Evolutionary conservation across 2,888 invertebrate genomes (phyloP).

Genomic region (Hofmannophila pseudospretella): DNA sequence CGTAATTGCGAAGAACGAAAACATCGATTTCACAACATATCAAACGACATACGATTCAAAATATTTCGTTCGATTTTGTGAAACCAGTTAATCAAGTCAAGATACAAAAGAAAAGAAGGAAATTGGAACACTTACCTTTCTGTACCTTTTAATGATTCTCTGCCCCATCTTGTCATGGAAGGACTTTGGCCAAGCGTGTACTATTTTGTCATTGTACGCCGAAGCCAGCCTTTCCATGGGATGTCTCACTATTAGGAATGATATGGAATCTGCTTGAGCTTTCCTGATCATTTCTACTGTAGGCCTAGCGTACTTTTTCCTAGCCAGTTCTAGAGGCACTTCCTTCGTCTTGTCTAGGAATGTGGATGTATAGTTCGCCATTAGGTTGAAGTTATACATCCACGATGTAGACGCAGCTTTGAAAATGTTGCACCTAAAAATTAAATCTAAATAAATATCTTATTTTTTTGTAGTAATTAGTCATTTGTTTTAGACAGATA

Average conservation of each 20-base stretch:
- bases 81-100: no score
- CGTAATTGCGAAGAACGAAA: no score
- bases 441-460: no score
- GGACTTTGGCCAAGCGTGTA: conserved; percentile 88
- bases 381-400: conserved; percentile 94
- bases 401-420: conserved; percentile 93
- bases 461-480: no score
- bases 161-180: conserved; percentile 89
- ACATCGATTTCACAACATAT: no score
- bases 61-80: no score
- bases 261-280: conserved; percentile 86
- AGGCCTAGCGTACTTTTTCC: conserved; percentile 88
- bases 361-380: conserved; percentile 88
- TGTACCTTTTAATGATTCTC: conserved; percentile 86
- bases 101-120: no score
- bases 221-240: conserved; percentile 88
- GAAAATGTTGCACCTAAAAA: conserved; percentile 85
- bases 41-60: no score
- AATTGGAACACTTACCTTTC: conserved; percentile 68
- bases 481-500: no score
- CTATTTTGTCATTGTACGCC: conserved; percentile 91
- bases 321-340: conserved; percentile 86
- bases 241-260: conserved; percentile 89
- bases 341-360: conserved; percentile 87
- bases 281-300: conserved; percentile 83